These are phyloP conservation scores for Hydroisotoma schaefferi DNA, from an alignment of 2,888 invertebrate genomes.

Conservation along the genomic window DNA sequence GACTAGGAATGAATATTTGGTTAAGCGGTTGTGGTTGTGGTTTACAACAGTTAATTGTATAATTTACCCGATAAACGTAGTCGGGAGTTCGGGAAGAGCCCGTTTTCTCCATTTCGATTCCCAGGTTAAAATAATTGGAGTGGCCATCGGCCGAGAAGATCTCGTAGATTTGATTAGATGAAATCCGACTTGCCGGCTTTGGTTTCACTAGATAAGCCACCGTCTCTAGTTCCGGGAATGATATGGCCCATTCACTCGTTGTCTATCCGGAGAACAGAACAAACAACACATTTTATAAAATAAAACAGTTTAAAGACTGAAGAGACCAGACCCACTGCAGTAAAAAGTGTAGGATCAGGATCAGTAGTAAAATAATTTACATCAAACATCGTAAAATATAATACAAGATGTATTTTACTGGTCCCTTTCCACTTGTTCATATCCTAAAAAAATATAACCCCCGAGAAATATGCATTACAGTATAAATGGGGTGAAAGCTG, in stretches of 20 bases:
- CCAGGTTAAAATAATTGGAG: slow-evolving; percentile 42
- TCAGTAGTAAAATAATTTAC: no score
- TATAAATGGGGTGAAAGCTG: no score
- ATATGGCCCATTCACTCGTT: slow-evolving; percentile 37
- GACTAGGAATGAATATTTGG: background rate
- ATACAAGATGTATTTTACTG: no score
- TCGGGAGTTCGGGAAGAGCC: slow-evolving; percentile 33
- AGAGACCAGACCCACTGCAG: background rate
- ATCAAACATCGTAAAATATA: no score
- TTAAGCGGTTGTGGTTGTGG: background rate
- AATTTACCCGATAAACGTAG: slow-evolving; percentile 34
- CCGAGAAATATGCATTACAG: no score
- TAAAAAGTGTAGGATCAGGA: no score
- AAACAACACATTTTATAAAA: background rate
- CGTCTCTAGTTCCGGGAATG: slow-evolving; percentile 41
- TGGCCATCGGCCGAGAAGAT: slow-evolving; percentile 38
- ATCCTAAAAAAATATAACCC: no score
- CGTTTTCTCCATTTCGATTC: slow-evolving; percentile 37
- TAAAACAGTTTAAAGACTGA: no score
- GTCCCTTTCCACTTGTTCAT: no score
- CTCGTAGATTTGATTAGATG: slow-evolving; percentile 35
- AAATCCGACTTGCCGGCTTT: slow-evolving; percentile 32
- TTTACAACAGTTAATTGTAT: background rate
- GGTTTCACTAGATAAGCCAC: slow-evolving; percentile 36
- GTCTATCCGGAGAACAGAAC: slow-evolving; percentile 6